Evolutionary conservation across 2,888 invertebrate species (phyloP).

Genomic region (Xylocampa areola): DNA sequence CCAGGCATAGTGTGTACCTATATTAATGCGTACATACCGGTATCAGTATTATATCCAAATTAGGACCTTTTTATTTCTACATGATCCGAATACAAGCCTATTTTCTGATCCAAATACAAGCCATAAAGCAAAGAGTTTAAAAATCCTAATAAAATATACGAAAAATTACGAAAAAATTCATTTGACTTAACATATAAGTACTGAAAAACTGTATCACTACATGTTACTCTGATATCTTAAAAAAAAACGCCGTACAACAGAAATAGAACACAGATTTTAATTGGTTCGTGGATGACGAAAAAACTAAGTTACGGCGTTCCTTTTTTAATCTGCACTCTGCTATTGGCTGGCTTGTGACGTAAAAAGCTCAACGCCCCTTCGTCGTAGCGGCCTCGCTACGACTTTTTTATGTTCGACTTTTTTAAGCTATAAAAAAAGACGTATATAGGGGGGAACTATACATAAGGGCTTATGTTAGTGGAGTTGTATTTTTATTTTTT

Average conservation of each 20-base stretch:
- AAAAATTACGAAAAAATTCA: no score
- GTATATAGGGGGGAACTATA: constrained; percentile 29
- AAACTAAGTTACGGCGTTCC: constrained; percentile 71
- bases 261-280: constrained; percentile 61
- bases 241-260: constrained; percentile 23
- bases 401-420: constrained; percentile 68
- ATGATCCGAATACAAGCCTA: no score
- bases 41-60: no score
- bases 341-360: constrained; percentile 75
- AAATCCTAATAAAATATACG: no score
- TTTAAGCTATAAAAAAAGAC: constrained; percentile 61
- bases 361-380: constrained; percentile 85
- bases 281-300: constrained; percentile 64
- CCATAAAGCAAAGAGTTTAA: no score
- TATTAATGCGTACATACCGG: no score
- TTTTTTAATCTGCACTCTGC: constrained; percentile 76
- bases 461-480: constrained; percentile 19
- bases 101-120: no score
- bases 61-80: no score
- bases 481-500: neutral
- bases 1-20: no score
- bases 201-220: neutral
- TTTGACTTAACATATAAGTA: neutral
- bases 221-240: constrained; percentile 7
- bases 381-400: constrained; percentile 62